Conservation (phyloP, 2,888 invertebrate species). For the Slavum lentiscoides region DNA sequence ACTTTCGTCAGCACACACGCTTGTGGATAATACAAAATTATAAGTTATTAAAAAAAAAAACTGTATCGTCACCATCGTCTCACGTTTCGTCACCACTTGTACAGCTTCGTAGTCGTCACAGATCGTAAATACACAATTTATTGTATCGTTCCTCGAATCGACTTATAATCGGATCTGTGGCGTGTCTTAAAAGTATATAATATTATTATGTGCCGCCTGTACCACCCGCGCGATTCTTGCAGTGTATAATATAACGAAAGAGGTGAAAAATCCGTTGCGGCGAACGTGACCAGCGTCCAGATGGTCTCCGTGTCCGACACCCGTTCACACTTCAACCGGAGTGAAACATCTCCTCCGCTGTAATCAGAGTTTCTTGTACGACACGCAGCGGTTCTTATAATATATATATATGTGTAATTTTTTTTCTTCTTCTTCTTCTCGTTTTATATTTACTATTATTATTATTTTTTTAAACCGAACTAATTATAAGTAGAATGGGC, state of each 20-base stretch:
- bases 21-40: too few relatives aligned
- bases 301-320: background rate
- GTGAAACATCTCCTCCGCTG: background rate
- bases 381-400: background rate
- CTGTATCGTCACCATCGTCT: too few relatives aligned
- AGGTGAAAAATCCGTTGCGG: constrained; percentile 18
- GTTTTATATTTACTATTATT: background rate
- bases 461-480: background rate
- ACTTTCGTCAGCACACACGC: too few relatives aligned
- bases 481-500: constrained; percentile 10
- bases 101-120: too few relatives aligned
- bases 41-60: too few relatives aligned
- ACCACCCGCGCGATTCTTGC: background rate
- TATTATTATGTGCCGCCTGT: background rate
- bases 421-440: background rate
- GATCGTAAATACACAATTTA: too few relatives aligned
- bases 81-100: too few relatives aligned
- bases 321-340: constrained; percentile 5
- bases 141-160: too few relatives aligned
- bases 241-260: background rate
- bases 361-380: constrained; percentile 8
- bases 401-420: background rate
- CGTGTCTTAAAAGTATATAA: too few relatives aligned
- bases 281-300: constrained; percentile 49
- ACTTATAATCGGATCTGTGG: too few relatives aligned